A percentile compares a stretch with the other conserved stretches of the same genome.
Evolutionary conservation across 2,888 invertebrate genomes (phyloP).

Genomic region (Bombyx huttoni): DNA sequence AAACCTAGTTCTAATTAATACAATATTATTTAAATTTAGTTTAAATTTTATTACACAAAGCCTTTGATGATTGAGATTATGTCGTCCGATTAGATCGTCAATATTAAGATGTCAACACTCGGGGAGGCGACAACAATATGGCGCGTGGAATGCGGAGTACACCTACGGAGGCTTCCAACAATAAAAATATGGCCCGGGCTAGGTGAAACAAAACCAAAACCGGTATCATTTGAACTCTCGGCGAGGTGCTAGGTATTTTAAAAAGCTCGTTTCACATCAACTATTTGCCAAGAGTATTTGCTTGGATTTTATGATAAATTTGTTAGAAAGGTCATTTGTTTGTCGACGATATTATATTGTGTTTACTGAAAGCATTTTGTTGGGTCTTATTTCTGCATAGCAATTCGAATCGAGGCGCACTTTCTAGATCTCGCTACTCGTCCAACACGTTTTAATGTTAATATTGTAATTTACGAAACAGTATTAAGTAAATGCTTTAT

Average conservation of each 20-base stretch:
- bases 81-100: constrained; percentile 10
- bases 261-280: neutral
- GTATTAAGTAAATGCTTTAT: too few relatives aligned
- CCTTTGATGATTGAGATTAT: neutral
- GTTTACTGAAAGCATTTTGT: neutral
- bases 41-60: neutral
- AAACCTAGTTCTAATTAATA: too few relatives aligned
- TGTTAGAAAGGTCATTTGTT: too few relatives aligned
- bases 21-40: neutral
- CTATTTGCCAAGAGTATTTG: neutral
- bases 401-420: neutral
- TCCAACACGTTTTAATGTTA: neutral
- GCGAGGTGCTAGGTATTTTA: constrained; percentile 13
- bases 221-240: constrained; percentile 23
- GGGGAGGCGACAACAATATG: constrained; percentile 22
- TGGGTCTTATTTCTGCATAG: neutral
- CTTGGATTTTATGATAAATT: neutral
- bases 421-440: neutral
- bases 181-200: constrained; percentile 44
- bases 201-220: constrained; percentile 37
- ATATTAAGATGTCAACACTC: constrained; percentile 32
- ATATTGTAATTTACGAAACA: neutral
- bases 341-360: neutral
- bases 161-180: constrained; percentile 21
- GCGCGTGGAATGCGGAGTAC: constrained; percentile 23